Percentiles rank a stretch among this genome's conserved stretches.
phyloP scores from a whole-genome alignment of 92 coral and sea anemone species.

The Metridium senile region DNA sequence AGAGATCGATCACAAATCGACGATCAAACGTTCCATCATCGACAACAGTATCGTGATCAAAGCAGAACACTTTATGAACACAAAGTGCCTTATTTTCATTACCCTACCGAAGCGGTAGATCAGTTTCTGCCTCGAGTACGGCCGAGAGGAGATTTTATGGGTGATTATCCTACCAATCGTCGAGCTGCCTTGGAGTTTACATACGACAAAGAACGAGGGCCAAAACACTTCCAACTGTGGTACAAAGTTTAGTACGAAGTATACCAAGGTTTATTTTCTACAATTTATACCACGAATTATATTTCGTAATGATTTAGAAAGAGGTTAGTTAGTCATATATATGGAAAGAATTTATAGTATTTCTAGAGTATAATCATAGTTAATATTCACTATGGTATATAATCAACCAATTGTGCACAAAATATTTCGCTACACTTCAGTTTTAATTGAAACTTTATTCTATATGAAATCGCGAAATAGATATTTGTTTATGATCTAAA shows the following conservation, averaged over 20 bases:
- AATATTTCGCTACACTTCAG: neutral
- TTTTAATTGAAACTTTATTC: neutral
- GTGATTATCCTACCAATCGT: slow-evolving; percentile 71
- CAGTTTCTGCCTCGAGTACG: slow-evolving; percentile 73
- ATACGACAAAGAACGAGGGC: slow-evolving; percentile 88
- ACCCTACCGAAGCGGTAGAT: slow-evolving; percentile 90
- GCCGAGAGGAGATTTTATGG: slow-evolving; percentile 46
- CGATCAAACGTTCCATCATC: slow-evolving; percentile 68
- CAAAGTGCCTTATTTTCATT: slow-evolving; percentile 77
- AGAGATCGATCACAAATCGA: slow-evolving; percentile 84
- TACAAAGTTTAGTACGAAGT: slow-evolving; percentile 48
- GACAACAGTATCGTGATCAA: slow-evolving; percentile 84
- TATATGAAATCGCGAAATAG: neutral
- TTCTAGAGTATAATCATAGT: neutral
- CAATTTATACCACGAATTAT: neutral
- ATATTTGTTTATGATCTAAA: too few relatives aligned
- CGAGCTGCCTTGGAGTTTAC: slow-evolving; percentile 78
- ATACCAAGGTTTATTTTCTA: neutral
- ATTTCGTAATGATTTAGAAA: neutral
- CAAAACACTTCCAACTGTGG: slow-evolving; percentile 87
- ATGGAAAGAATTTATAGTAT: too few relatives aligned
- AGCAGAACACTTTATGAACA: slow-evolving; percentile 79
- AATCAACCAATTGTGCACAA: neutral
- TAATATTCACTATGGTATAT: too few relatives aligned
- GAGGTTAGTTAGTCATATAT: too few relatives aligned